A percentile compares a stretch with the other conserved stretches of the same genome.
phyloP scores from a whole-genome alignment of 2,888 invertebrate species.

The Volucella zonaria region DNA sequence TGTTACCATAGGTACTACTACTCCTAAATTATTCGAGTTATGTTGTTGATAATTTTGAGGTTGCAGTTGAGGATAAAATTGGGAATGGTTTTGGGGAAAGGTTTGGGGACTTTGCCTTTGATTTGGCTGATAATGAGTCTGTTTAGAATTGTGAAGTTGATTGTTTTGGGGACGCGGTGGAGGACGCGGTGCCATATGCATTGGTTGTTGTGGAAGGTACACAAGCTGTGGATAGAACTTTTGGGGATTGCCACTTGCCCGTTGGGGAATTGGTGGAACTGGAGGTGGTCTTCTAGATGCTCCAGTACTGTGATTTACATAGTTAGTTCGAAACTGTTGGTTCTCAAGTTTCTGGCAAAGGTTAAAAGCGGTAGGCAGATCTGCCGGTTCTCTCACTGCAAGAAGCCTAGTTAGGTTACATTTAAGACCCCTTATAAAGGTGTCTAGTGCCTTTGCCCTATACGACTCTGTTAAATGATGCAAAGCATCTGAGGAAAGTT shows the following conservation, averaged over 20 bases:
- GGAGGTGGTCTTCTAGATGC: not conserved
- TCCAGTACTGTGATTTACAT: not conserved
- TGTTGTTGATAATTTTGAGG: not conserved
- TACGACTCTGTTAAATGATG: constrained; percentile 60
- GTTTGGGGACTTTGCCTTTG: too few species aligned
- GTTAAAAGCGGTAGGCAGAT: constrained; percentile 63
- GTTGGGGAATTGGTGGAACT: not conserved
- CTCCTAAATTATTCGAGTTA: not conserved
- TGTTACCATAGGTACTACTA: constrained; percentile 15
- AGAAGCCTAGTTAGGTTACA: constrained; percentile 41
- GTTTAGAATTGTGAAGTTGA: too few species aligned
- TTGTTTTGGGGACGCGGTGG: too few species aligned
- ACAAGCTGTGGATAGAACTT: too few species aligned
- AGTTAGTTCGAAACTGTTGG: constrained; percentile 7
- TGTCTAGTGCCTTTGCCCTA: constrained; percentile 71
- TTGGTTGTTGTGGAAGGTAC: too few species aligned
- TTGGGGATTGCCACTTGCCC: too few species aligned
- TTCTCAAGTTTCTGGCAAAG: constrained; percentile 59
- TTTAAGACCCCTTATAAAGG: constrained; percentile 71
- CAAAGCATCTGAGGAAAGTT: constrained; percentile 64
- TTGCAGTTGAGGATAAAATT: too few species aligned
- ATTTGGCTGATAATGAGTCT: too few species aligned
- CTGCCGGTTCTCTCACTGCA: constrained; percentile 52
- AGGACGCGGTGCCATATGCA: too few species aligned
- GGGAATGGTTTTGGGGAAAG: too few species aligned